These are phyloP conservation scores for Drosophila macrothrix DNA, from an alignment of 2,888 invertebrate species.

Conservation along the genomic window DNA sequence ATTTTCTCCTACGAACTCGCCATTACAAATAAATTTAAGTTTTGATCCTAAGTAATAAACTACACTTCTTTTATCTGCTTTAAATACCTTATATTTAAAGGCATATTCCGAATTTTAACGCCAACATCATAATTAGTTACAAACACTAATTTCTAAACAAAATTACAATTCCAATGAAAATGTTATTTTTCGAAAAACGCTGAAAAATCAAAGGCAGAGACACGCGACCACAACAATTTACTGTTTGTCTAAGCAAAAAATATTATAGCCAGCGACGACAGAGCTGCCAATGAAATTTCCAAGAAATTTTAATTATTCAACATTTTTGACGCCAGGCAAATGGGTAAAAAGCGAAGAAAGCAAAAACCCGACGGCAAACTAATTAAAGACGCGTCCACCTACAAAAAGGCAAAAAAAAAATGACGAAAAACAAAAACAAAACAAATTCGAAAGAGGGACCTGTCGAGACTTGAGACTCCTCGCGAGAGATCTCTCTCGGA, in stretches of 20 bases:
- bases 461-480: constrained; percentile 5
- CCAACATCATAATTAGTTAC: constrained; percentile 54
- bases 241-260: constrained; percentile 28
- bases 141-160: constrained; percentile 41
- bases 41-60: not conserved
- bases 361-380: constrained; percentile 61
- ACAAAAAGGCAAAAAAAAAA: constrained; percentile 44
- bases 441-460: constrained; percentile 6
- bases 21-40: not conserved
- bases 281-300: constrained; percentile 70
- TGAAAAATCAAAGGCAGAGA: constrained; percentile 49
- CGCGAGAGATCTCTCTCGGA: constrained; percentile 10
- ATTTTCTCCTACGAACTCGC: not conserved
- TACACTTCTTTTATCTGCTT: not conserved
- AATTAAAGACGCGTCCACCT: constrained; percentile 79
- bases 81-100: not conserved
- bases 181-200: not conserved
- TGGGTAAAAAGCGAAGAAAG: constrained; percentile 46
- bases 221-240: constrained; percentile 66
- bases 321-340: constrained; percentile 77
- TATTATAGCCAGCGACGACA: constrained; percentile 49
- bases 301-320: constrained; percentile 80
- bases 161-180: constrained; percentile 52
- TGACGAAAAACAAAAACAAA: not conserved
- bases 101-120: not conserved